Conservation (phyloP, 1,140 invertebrate species). For the Drosophila kohkoa region DNA sequence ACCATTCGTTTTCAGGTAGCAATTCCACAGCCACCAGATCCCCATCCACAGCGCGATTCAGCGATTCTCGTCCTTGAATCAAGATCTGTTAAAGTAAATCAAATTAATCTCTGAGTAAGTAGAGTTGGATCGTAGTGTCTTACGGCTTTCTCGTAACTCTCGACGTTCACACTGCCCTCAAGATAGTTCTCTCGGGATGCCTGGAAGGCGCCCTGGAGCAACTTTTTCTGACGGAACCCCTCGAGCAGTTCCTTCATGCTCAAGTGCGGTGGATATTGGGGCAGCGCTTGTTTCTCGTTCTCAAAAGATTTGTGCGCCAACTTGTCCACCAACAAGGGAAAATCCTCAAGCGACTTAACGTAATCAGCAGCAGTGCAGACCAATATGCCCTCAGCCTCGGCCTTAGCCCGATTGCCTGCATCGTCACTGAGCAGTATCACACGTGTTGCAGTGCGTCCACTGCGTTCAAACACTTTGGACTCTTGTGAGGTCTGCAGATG, state of each 20-base stretch:
- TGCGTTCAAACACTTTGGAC: conserved; percentile 58
- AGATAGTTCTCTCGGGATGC: conserved; percentile 96
- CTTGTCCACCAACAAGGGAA: conserved; percentile 91
- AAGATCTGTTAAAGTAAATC: conserved; percentile 88
- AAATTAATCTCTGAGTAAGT: background rate
- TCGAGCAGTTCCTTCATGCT: conserved; percentile 90
- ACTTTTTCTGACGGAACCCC: conserved; percentile 92
- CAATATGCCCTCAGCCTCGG: conserved; percentile 88
- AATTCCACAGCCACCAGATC: conserved; percentile 97
- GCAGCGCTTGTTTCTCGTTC: conserved; percentile 88
- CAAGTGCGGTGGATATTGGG: conserved; percentile 94
- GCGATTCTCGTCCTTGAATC: conserved; percentile 93
- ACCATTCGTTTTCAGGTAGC: conserved; percentile 96
- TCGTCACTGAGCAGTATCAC: conserved; percentile 95
- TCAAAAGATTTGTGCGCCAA: conserved; percentile 89
- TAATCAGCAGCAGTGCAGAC: conserved; percentile 90
- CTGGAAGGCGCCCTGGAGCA: conserved; percentile 93
- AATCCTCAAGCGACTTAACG: conserved; percentile 88
- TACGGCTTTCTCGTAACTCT: conserved; percentile 91
- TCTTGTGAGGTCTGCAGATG: conserved; percentile 85
- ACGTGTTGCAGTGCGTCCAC: conserved; percentile 86
- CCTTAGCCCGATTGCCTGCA: conserved; percentile 90
- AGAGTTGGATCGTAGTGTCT: conserved; percentile 61
- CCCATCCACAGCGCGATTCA: conserved; percentile 98
- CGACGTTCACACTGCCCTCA: conserved; percentile 95